phyloP scores from a whole-genome alignment of 1,140 invertebrate genomes.

The Dysdera silvatica region DNA sequence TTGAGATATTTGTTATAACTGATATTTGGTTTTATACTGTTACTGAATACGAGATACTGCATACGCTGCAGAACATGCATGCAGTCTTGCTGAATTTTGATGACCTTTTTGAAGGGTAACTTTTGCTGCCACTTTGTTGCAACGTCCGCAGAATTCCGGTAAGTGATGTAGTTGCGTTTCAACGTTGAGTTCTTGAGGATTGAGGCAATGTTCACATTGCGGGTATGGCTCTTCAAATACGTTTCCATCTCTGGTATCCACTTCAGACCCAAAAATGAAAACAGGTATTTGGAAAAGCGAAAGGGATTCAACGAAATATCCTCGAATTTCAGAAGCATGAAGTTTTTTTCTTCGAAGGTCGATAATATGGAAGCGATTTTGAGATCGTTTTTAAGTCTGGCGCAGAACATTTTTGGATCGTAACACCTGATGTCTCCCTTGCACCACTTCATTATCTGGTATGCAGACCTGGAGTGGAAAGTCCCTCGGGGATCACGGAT shows the following conservation, averaged over 20 bases:
- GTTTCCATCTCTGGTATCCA: slow-evolving; percentile 11
- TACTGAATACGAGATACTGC: too few relatives aligned
- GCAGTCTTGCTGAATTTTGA: slow-evolving; percentile 19
- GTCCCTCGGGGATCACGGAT: slow-evolving; percentile 76
- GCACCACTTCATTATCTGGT: slow-evolving; percentile 60
- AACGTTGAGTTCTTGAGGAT: background rate
- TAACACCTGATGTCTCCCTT: slow-evolving; percentile 67
- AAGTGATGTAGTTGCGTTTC: slow-evolving; percentile 14
- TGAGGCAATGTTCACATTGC: background rate
- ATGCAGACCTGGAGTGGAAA: slow-evolving; percentile 69
- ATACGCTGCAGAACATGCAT: slow-evolving; percentile 12
- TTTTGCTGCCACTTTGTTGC: slow-evolving; percentile 8
- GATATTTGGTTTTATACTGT: too few relatives aligned
- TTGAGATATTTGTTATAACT: too few relatives aligned
- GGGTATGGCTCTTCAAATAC: slow-evolving; percentile 28
- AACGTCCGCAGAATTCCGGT: slow-evolving; percentile 17
- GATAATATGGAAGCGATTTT: slow-evolving; percentile 56
- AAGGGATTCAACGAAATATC: slow-evolving; percentile 72
- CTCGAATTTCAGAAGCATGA: slow-evolving; percentile 59
- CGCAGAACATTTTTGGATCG: slow-evolving; percentile 63
- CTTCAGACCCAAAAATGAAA: slow-evolving; percentile 63
- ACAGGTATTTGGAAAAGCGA: slow-evolving; percentile 56
- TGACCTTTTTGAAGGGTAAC: slow-evolving; percentile 9
- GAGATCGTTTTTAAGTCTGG: slow-evolving; percentile 63
- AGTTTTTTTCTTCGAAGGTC: slow-evolving; percentile 58